Evolutionary conservation across 2,113 vertebrate species (phyloP).

Genomic region (Centrocercus urophasianus): DNA sequence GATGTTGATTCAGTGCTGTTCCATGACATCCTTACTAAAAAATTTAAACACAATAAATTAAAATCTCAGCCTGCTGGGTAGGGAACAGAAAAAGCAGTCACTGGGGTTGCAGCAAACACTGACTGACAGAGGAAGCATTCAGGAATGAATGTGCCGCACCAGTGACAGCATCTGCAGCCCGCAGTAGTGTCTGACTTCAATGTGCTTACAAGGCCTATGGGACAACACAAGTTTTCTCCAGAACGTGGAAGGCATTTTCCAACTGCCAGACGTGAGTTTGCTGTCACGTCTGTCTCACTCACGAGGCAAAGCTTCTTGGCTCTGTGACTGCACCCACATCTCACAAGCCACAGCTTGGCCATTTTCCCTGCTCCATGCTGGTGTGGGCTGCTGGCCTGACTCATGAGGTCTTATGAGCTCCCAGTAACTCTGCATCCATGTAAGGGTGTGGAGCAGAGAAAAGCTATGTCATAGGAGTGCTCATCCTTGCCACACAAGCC

Average conservation of each 20-base stretch:
- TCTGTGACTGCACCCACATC: rapidly evolving
- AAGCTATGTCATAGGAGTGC: background rate
- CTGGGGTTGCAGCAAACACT: background rate
- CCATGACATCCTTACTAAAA: slow-evolving; percentile 51
- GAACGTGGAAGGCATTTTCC: background rate
- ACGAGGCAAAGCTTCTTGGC: background rate
- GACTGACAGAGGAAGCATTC: slow-evolving; percentile 54
- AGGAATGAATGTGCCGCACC: background rate
- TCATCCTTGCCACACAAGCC: background rate
- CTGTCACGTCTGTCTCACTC: background rate
- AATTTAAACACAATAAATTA: slow-evolving; percentile 61
- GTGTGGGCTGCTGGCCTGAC: background rate
- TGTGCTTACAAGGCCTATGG: background rate
- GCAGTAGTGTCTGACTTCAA: background rate
- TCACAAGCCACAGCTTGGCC: background rate
- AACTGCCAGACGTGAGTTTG: rapidly evolving
- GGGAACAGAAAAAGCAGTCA: slow-evolving; percentile 43
- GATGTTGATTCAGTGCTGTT: background rate
- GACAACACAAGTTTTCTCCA: background rate
- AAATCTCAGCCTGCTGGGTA: background rate
- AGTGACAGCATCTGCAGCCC: background rate
- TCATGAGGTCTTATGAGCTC: rapidly evolving
- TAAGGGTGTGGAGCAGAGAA: background rate
- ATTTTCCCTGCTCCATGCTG: background rate
- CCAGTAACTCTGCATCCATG: rapidly evolving